These are phyloP conservation scores for Campaea margaritaria DNA, from an alignment of 2,888 invertebrate species.

Conservation along the genomic window DNA sequence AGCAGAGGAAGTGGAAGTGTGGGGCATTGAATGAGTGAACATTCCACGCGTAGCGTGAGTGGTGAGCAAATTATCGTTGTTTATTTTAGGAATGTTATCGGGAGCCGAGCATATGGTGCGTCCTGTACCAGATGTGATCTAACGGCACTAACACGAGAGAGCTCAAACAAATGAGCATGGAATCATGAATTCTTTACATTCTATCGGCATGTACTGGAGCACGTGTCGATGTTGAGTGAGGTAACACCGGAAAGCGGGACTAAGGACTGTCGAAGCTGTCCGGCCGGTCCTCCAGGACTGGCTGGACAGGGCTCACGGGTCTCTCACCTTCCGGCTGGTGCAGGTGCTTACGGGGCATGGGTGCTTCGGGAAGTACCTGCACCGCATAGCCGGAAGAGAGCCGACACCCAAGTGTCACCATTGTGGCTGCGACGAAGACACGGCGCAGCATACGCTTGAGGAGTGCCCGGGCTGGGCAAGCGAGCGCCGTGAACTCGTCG, in stretches of 20 bases:
- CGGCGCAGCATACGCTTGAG: too few relatives aligned
- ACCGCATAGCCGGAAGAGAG: too few relatives aligned
- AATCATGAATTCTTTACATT: conserved; percentile 50
- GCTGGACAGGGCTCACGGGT: too few relatives aligned
- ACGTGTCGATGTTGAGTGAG: conserved; percentile 40
- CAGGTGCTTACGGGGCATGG: too few relatives aligned
- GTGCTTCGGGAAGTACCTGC: too few relatives aligned
- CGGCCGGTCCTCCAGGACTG: too few relatives aligned
- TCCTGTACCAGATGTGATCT: conserved; percentile 63
- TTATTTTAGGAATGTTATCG: conserved; percentile 73
- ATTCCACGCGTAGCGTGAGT: conserved; percentile 65
- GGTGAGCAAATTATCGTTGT: conserved; percentile 68
- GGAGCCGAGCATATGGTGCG: conserved; percentile 60
- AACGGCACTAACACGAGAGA: conserved; percentile 36
- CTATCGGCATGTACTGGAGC: conserved; percentile 42
- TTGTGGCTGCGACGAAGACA: too few relatives aligned
- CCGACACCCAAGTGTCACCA: too few relatives aligned
- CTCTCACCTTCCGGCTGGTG: too few relatives aligned
- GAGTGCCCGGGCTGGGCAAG: too few relatives aligned
- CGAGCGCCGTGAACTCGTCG: too few relatives aligned
- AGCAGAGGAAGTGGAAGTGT: conserved; percentile 69
- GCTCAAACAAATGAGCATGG: conserved; percentile 50
- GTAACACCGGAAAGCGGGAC: conserved; percentile 44
- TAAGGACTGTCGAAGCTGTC: too few relatives aligned
- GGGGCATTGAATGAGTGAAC: conserved; percentile 62